These are phyloP conservation scores for Sylvia borin DNA, from an alignment of 2,797 vertebrate species.

Conservation along the genomic window DNA sequence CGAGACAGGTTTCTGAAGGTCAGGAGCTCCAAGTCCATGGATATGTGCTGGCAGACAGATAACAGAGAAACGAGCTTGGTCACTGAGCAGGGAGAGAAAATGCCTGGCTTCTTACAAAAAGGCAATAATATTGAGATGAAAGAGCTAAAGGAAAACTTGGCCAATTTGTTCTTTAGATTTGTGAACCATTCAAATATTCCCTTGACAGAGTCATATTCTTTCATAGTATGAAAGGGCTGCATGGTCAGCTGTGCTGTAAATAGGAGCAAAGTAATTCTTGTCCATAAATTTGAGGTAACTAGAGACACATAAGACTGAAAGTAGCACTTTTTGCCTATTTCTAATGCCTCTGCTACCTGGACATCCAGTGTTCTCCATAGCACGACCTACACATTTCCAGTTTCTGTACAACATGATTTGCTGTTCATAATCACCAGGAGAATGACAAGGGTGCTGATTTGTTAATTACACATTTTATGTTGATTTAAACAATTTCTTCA, in stretches of 20 bases:
- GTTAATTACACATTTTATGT: neutral
- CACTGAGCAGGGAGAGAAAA: neutral
- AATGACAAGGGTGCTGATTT: neutral
- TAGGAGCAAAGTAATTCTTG: neutral
- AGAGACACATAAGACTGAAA: neutral
- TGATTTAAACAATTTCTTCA: neutral
- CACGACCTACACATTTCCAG: neutral
- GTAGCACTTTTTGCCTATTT: neutral
- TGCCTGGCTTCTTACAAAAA: neutral
- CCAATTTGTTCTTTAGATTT: neutral
- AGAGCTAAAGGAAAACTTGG: neutral
- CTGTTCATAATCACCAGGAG: neutral
- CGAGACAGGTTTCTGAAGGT: neutral
- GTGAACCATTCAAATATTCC: no score
- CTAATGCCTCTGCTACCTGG: neutral
- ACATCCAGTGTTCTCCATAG: neutral
- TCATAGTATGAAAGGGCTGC: neutral
- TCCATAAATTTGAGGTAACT: neutral
- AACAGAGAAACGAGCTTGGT: rapidly evolving
- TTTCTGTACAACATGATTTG: neutral
- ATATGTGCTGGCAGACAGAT: rapidly evolving
- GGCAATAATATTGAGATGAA: neutral
- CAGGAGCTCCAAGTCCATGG: neutral
- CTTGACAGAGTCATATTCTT: neutral
- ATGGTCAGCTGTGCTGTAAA: neutral